A percentile compares a stretch with the other conserved stretches of the same genome.
Conservation (phyloP, 1,140 invertebrate species). For the Dermatophagoides farinae region DNA sequence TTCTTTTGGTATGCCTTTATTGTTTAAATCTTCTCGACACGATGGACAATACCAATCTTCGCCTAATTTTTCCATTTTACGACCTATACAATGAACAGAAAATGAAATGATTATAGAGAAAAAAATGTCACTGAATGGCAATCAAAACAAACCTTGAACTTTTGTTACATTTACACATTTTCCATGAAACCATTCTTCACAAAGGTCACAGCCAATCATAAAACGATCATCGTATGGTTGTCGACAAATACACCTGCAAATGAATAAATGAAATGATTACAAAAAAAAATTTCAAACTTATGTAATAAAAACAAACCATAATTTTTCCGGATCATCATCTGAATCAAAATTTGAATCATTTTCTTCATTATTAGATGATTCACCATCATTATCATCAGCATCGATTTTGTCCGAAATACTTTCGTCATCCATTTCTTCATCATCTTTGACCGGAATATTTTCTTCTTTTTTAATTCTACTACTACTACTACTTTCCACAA, state of each 20-base stretch:
- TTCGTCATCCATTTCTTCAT: not conserved
- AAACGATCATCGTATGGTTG: conserved; percentile 87
- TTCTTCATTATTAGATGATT: not conserved
- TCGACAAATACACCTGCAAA: conserved; percentile 53
- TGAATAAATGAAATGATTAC: not conserved
- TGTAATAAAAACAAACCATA: conserved; percentile 40
- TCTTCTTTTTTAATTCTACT: not conserved
- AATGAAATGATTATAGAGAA: not conserved
- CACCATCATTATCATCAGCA: no score
- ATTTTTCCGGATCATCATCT: conserved; percentile 73
- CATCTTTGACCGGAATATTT: not conserved
- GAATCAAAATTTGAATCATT: conserved; percentile 54
- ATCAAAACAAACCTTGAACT: conserved; percentile 34
- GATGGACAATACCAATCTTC: conserved; percentile 76
- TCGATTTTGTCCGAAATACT: not conserved
- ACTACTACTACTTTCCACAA: not conserved
- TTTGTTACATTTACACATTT: conserved; percentile 83
- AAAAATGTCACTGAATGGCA: not conserved
- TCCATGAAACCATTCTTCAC: conserved; percentile 92
- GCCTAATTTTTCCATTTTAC: conserved; percentile 59
- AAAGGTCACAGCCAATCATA: conserved; percentile 92
- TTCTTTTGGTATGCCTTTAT: conserved; percentile 21
- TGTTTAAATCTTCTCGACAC: conserved; percentile 42
- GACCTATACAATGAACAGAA: not conserved
- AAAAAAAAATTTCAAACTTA: not conserved